Conservation (phyloP, 2,113 vertebrate genomes). For the Osmerus eperlanus region DNA sequence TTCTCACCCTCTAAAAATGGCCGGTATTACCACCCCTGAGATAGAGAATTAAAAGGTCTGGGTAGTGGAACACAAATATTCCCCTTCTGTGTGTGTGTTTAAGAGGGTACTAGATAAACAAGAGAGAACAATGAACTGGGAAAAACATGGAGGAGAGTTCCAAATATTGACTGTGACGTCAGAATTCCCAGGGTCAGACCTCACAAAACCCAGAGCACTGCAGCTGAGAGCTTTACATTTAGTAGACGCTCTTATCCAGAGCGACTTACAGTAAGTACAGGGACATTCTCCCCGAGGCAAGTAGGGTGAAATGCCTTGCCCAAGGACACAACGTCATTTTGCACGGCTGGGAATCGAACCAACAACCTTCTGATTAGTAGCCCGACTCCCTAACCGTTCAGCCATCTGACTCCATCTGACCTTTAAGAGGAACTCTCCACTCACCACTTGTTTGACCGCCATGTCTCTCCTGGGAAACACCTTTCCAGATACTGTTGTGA, state of each 20-base stretch:
- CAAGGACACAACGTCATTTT: too few relatives aligned
- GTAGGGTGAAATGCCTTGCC: too few relatives aligned
- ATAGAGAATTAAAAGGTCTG: background rate
- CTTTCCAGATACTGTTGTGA: slow-evolving; percentile 34
- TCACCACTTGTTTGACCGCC: background rate
- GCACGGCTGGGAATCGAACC: too few relatives aligned
- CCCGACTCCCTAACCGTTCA: too few relatives aligned
- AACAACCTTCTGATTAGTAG: too few relatives aligned
- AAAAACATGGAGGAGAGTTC: background rate
- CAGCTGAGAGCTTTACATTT: background rate
- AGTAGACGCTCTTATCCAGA: too few relatives aligned
- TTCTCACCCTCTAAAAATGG: too few relatives aligned
- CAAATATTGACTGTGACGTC: slow-evolving; percentile 7
- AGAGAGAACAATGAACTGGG: background rate
- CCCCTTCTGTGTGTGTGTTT: background rate
- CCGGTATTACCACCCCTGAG: background rate
- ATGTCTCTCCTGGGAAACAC: background rate
- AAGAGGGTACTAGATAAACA: background rate
- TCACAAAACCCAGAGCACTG: slow-evolving; percentile 32
- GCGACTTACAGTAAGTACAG: too few relatives aligned
- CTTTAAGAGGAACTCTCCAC: background rate
- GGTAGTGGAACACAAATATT: background rate
- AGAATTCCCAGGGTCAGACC: slow-evolving; percentile 47
- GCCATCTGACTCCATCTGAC: too few relatives aligned
- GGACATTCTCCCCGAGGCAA: too few relatives aligned